These are phyloP conservation scores for Callithrix jacchus DNA, from an alignment of 2,113 vertebrate species.

Conservation along the genomic window DNA sequence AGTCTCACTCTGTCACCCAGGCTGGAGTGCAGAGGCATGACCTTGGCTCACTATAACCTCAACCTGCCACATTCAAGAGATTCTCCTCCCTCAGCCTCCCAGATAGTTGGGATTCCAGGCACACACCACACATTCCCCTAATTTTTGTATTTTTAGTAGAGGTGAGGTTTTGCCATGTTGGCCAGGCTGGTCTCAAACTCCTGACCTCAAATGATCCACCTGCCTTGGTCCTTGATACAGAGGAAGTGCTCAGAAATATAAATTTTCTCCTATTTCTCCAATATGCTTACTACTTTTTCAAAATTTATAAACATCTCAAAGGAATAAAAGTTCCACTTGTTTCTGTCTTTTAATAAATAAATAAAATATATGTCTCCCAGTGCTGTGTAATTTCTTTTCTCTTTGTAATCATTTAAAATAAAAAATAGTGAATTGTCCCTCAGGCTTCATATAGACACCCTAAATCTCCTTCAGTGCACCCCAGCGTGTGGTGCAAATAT, in stretches of 20 bases:
- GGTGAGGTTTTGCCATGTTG: no score
- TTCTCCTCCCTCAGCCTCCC: no score
- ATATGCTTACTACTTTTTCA: background rate
- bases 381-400: background rate
- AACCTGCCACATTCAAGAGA: no score
- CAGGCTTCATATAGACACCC: background rate
- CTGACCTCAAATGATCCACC: no score
- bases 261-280: background rate
- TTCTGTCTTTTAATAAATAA: conserved; percentile 82
- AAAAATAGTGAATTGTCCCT: background rate
- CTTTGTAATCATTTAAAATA: background rate
- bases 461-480: background rate
- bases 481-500: no score
- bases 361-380: background rate
- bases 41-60: no score
- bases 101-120: no score
- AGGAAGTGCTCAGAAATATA: background rate
- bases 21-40: no score
- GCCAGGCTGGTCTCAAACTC: background rate
- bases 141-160: no score
- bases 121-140: no score
- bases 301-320: background rate
- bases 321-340: conserved; percentile 27
- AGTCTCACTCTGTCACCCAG: background rate
- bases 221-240: background rate